These are phyloP conservation scores for Brachypalpus laphriformis DNA, from an alignment of 2,888 invertebrate genomes.

Conservation along the genomic window DNA sequence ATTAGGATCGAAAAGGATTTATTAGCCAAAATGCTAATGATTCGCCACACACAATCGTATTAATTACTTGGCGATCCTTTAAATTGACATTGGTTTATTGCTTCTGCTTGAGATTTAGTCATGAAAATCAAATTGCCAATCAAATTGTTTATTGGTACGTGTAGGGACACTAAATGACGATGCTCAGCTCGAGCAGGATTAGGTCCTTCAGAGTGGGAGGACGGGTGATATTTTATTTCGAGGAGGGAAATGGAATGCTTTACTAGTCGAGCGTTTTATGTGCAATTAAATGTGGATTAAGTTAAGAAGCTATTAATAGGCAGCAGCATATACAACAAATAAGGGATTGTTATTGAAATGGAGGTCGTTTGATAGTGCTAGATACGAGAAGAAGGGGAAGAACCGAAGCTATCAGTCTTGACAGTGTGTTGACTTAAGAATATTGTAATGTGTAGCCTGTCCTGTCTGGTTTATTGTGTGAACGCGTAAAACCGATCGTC, in stretches of 20 bases:
- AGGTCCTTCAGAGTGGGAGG: background rate
- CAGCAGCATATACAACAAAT: background rate
- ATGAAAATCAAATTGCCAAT: slow-evolving; percentile 30
- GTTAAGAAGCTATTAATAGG: slow-evolving; percentile 36
- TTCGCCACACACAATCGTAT: slow-evolving; percentile 9
- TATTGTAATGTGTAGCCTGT: no score
- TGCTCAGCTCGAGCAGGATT: slow-evolving; percentile 6
- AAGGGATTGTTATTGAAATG: background rate
- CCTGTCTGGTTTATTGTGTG: no score
- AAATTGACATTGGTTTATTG: slow-evolving; percentile 16
- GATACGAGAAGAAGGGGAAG: no score
- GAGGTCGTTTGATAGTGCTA: no score
- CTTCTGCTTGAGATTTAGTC: background rate
- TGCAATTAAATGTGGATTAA: slow-evolving; percentile 55
- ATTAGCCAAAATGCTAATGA: slow-evolving; percentile 24
- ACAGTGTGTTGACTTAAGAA: no score
- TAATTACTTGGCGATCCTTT: slow-evolving; percentile 4
- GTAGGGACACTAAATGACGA: background rate
- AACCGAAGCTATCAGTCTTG: no score
- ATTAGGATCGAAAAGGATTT: slow-evolving; percentile 34
- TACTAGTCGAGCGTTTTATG: slow-evolving; percentile 35
- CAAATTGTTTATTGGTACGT: slow-evolving; percentile 8
- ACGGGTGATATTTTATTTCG: background rate
- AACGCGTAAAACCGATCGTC: no score
- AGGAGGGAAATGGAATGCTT: slow-evolving; percentile 12